A percentile compares a stretch with the other conserved stretches of the same genome.
These are phyloP conservation scores for Timandra comae DNA, from an alignment of 2,888 invertebrate genomes.

Conservation along the genomic window DNA sequence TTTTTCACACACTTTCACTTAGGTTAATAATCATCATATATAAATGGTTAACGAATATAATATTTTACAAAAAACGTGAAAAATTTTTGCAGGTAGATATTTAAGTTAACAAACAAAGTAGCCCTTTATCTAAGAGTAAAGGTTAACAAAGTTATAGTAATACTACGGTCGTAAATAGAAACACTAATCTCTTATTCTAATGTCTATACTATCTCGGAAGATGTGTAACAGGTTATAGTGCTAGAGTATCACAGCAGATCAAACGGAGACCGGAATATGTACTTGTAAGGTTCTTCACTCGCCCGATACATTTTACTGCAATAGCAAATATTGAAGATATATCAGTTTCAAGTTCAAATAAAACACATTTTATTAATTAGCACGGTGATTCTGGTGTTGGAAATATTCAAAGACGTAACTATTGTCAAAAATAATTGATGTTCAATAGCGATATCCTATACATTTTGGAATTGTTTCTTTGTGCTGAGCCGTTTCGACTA, in stretches of 20 bases:
- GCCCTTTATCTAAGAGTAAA: slow-evolving; percentile 64
- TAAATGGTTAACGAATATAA: slow-evolving; percentile 52
- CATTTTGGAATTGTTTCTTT: no score
- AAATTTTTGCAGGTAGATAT: slow-evolving; percentile 59
- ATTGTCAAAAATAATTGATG: no score
- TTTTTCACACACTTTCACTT: slow-evolving; percentile 73
- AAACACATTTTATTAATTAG: no score
- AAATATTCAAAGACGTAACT: no score
- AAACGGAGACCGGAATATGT: slow-evolving; percentile 51
- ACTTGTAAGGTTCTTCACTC: slow-evolving; percentile 29
- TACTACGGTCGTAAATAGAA: slow-evolving; percentile 64
- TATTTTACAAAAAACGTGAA: slow-evolving; percentile 56
- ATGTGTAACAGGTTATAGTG: slow-evolving; percentile 60
- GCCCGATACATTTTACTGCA: background rate
- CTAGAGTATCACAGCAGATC: slow-evolving; percentile 74
- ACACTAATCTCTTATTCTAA: slow-evolving; percentile 57
- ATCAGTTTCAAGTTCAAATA: no score
- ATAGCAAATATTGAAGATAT: no score
- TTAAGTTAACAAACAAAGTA: slow-evolving; percentile 56
- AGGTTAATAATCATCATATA: slow-evolving; percentile 58
- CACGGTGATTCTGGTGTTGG: no score
- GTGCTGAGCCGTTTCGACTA: no score
- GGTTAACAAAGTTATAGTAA: slow-evolving; percentile 67
- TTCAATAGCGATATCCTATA: no score
- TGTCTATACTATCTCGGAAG: slow-evolving; percentile 69